Conservation (phyloP, 2,888 invertebrate genomes). For the Bombylius discolor region DNA sequence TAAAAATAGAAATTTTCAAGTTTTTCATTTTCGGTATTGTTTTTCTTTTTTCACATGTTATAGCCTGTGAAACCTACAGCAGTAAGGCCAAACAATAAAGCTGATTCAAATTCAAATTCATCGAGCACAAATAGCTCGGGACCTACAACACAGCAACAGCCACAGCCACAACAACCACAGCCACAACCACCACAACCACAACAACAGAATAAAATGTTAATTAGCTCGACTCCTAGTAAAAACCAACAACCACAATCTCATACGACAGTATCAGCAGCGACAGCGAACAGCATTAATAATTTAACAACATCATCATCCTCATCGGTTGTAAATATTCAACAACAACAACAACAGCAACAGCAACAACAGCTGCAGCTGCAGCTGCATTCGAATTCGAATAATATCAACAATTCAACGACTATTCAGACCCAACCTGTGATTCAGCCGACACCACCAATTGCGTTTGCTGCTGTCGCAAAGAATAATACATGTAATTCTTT, state of each 20-base stretch:
- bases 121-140: slow-evolving; percentile 18
- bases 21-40: slow-evolving; percentile 14
- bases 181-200: slow-evolving; percentile 19
- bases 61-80: slow-evolving; percentile 81
- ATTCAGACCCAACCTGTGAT: slow-evolving; percentile 38
- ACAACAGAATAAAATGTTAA: slow-evolving; percentile 16
- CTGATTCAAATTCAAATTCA: slow-evolving; percentile 16
- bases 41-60: slow-evolving; percentile 23
- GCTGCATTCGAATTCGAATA: slow-evolving; percentile 12
- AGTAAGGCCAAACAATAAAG: slow-evolving; percentile 47
- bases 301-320: slow-evolving; percentile 20
- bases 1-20: background rate
- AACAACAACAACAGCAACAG: slow-evolving; percentile 1
- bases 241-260: slow-evolving; percentile 23
- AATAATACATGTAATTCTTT: slow-evolving; percentile 36
- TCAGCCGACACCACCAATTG: slow-evolving; percentile 36
- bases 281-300: slow-evolving; percentile 2
- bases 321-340: slow-evolving; percentile 24
- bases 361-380: background rate
- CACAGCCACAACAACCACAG: slow-evolving; percentile 24
- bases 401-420: slow-evolving; percentile 16
- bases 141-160: background rate
- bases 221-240: slow-evolving; percentile 37
- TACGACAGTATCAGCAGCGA: slow-evolving; percentile 22
- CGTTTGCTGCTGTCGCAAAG: slow-evolving; percentile 53